phyloP scores from a whole-genome alignment of 2,888 invertebrate species.

The Tetranychus truncatus region DNA sequence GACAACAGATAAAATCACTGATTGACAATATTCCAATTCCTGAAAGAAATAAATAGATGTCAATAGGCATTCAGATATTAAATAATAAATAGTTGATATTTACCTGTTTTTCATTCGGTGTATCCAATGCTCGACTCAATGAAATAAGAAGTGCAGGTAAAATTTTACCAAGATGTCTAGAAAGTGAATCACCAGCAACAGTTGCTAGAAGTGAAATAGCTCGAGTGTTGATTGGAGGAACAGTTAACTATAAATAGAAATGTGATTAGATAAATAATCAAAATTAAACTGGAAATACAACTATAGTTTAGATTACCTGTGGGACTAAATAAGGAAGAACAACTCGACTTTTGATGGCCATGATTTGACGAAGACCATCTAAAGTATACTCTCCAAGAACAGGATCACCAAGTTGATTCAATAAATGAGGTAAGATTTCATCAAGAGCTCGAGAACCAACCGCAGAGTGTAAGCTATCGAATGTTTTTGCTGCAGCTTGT shows the following conservation, averaged over 20 bases:
- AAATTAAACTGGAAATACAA: background rate
- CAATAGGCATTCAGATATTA: background rate
- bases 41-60: slow-evolving; percentile 31
- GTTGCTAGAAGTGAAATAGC: slow-evolving; percentile 81
- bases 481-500: slow-evolving; percentile 84
- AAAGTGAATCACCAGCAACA: slow-evolving; percentile 79
- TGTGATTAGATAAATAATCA: background rate
- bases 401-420: slow-evolving; percentile 56
- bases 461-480: slow-evolving; percentile 82
- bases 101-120: slow-evolving; percentile 41
- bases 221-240: slow-evolving; percentile 71
- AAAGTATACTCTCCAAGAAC: slow-evolving; percentile 68
- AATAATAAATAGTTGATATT: slow-evolving; percentile 13
- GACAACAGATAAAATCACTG: slow-evolving; percentile 71
- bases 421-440: slow-evolving; percentile 81
- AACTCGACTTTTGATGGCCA: slow-evolving; percentile 86
- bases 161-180: slow-evolving; percentile 72
- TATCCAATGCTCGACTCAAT: slow-evolving; percentile 41
- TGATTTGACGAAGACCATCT: slow-evolving; percentile 84
- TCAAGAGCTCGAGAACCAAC: slow-evolving; percentile 84
- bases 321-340: slow-evolving; percentile 91
- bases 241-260: slow-evolving; percentile 48
- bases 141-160: slow-evolving; percentile 69
- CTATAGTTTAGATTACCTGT: slow-evolving; percentile 30
- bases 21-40: slow-evolving; percentile 77